Percentiles rank a stretch among this genome's conserved stretches.
These are phyloP conservation scores for Lasaia peninsularis DNA, from an alignment of 1,140 invertebrate genomes.

Conservation along the genomic window DNA sequence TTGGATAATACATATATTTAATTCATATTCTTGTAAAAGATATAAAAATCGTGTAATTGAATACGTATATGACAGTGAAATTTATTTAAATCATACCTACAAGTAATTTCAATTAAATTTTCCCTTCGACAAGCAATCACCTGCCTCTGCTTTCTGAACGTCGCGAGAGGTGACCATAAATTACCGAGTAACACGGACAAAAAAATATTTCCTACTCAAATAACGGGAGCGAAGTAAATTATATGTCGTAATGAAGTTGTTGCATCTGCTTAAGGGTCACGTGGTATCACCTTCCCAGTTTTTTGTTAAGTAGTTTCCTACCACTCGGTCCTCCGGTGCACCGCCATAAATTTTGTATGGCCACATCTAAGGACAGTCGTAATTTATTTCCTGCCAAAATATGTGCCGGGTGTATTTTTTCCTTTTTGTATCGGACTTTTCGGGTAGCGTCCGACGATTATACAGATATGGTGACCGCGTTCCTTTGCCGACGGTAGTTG, in stretches of 20 bases:
- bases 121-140: constrained; percentile 31
- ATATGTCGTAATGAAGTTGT: constrained; percentile 67
- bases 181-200: constrained; percentile 56
- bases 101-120: constrained; percentile 37
- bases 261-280: constrained; percentile 61
- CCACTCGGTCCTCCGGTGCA: constrained; percentile 42
- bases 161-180: constrained; percentile 59
- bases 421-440: constrained; percentile 62
- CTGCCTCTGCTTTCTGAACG: constrained; percentile 40
- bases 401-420: constrained; percentile 56
- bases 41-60: too few species aligned
- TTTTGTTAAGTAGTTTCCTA: constrained; percentile 53
- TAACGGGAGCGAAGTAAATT: constrained; percentile 72
- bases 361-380: constrained; percentile 53
- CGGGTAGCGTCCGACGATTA: constrained; percentile 69
- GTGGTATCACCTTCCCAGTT: constrained; percentile 56
- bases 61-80: constrained; percentile 33
- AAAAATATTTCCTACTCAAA: constrained; percentile 67
- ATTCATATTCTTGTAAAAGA: too few species aligned
- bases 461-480: constrained; percentile 63
- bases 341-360: constrained; percentile 69
- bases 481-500: constrained; percentile 67
- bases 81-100: constrained; percentile 33
- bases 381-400: constrained; percentile 75
- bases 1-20: too few species aligned